Base-by-base conservation (phyloP, 2,113 vertebrate species). In the Acanthisitta chloris region DNA sequence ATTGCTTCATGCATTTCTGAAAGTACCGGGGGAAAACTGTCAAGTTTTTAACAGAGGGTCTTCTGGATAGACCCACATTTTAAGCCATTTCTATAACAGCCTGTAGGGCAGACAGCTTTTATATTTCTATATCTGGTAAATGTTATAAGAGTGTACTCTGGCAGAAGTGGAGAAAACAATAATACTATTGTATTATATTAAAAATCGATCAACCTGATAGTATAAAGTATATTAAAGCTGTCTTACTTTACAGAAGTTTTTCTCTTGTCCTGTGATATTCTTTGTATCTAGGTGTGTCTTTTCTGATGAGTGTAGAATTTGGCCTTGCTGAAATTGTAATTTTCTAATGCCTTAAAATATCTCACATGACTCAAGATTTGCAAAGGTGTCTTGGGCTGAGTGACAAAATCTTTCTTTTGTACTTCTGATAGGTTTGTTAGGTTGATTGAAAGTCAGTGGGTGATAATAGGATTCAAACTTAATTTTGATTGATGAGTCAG, bases 401-500 rank as follows among this genome's bases (percentile, higher is more conserved):
- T 38, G 65, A 83, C n/a, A 95, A 83, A 86, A 59, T 14, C 19
- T 33, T 90, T 48, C n/a, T 81, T 81, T 79, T 71, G 49, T 90
- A 86, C 36, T 84, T 90, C 65, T 88, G 72, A 78, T 86, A 25
- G 8, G 29, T 90, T 92, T 90, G 55, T 86, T 95, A 83, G 59
- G 69, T 88, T 96, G 93, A 90, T 74, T 90, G 67, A 96, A 95
- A 96, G 62, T 95, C 86, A 81, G 77, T 59, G 73, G 83, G 84
- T 94, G 89, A 95, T 94, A 95, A 91, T 29, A 93, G 86, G 86
- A 87, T 77, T 94, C 65, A 67, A 89, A 78, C 85, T 91, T 73
- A 64, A 13, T 94, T 94, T 91, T 95, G 94, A 97, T 85, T 95
- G 96, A 96, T 95, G 91, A 92, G 70, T 94, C 96, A 94, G 77